Percentiles rank a stretch among this genome's conserved stretches.
phyloP scores from a whole-genome alignment of 2,888 invertebrate species.

The Tetragonisca angustula region DNA sequence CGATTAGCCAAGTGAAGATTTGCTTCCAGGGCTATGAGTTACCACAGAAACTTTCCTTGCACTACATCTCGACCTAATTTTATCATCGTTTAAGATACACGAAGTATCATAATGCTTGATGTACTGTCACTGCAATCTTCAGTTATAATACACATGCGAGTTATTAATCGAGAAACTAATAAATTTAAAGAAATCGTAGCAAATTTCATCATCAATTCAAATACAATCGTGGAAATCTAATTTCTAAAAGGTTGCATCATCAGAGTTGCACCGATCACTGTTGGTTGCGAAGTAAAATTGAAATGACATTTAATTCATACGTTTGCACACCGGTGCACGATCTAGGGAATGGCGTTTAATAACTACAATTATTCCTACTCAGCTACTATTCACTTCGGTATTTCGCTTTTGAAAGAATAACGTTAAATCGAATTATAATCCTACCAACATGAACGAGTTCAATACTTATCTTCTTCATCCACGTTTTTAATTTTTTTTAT shows the following conservation, averaged over 20 bases:
- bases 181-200: background rate
- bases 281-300: background rate
- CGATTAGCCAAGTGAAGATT: slow-evolving; percentile 35
- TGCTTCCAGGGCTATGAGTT: slow-evolving; percentile 29
- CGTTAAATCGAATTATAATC: slow-evolving; percentile 21
- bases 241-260: background rate
- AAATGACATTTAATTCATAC: slow-evolving; percentile 16
- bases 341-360: slow-evolving; percentile 39
- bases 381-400: slow-evolving; percentile 3
- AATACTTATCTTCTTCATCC: background rate
- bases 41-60: slow-evolving; percentile 17
- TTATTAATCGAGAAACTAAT: background rate
- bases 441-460: rapidly evolving
- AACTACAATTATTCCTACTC: slow-evolving; percentile 39
- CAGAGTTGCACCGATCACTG: background rate
- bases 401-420: slow-evolving; percentile 22
- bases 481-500: too few species aligned
- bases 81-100: background rate
- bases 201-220: background rate
- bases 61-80: slow-evolving; percentile 16
- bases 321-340: slow-evolving; percentile 19
- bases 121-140: background rate
- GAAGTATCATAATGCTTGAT: background rate
- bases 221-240: background rate
- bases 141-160: background rate